These are phyloP conservation scores for Sebastes melanostomus DNA, from an alignment of 2,797 vertebrate genomes.

Conservation along the genomic window DNA sequence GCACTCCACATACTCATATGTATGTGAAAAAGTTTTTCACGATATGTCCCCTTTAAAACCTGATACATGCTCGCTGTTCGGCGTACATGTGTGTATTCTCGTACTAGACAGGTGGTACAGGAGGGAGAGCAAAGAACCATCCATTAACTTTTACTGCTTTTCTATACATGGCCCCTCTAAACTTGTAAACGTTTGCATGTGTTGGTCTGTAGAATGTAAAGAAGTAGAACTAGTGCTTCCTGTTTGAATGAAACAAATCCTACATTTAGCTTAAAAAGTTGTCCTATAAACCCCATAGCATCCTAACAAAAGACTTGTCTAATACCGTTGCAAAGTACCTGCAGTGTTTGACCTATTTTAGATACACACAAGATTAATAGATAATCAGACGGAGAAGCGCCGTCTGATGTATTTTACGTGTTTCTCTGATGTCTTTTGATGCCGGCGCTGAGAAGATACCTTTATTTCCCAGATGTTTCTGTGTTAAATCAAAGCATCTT, in stretches of 20 bases:
- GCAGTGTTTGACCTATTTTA: conserved; percentile 47
- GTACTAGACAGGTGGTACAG: background rate
- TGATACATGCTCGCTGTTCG: background rate
- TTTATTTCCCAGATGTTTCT: conserved; percentile 8
- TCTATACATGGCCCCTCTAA: background rate
- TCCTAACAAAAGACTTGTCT: background rate
- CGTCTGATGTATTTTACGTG: background rate
- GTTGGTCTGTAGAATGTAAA: background rate
- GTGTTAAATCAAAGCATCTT: conserved; percentile 54
- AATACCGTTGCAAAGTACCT: background rate
- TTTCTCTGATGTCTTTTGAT: conserved; percentile 32
- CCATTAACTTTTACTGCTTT: conserved; percentile 26
- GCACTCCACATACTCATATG: too few species aligned
- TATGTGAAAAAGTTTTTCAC: too few species aligned
- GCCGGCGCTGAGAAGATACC: background rate
- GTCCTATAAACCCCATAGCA: background rate
- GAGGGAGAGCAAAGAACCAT: background rate
- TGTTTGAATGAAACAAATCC: background rate
- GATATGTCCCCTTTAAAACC: background rate
- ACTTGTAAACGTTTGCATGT: background rate
- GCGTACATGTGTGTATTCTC: background rate
- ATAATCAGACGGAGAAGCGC: conserved; percentile 1
- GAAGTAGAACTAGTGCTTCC: background rate
- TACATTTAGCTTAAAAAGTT: background rate
- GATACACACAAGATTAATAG: conserved; percentile 23